phyloP scores from a whole-genome alignment of 2,797 vertebrate genomes.

The Pelochelys cantorii region DNA sequence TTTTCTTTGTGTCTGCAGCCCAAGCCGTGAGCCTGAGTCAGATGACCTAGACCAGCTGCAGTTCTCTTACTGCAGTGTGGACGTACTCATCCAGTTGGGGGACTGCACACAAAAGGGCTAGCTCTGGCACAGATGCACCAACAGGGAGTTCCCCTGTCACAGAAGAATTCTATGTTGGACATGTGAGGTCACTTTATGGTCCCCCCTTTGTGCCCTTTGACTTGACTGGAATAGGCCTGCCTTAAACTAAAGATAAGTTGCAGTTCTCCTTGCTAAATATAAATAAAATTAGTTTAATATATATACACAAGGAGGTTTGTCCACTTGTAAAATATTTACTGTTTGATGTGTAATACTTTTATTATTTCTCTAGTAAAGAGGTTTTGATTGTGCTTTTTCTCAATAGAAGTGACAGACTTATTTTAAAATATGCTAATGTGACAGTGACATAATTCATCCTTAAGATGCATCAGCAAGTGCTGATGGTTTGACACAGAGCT shows the following conservation, averaged over 20 bases:
- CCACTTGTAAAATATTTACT: background rate
- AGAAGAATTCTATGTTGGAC: background rate
- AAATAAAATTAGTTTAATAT: background rate
- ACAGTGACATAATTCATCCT: fast-evolving
- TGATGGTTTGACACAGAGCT: background rate
- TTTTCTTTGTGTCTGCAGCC: background rate
- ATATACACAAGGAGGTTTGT: background rate
- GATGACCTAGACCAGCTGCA: background rate
- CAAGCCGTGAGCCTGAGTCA: background rate
- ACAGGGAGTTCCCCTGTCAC: background rate
- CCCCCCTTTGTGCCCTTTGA: background rate
- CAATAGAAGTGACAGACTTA: background rate
- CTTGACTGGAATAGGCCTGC: background rate
- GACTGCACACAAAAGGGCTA: background rate
- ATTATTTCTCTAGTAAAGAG: background rate
- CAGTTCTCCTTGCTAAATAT: background rate
- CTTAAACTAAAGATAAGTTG: background rate
- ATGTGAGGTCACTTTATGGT: background rate
- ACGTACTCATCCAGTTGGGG: background rate
- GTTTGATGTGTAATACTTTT: background rate
- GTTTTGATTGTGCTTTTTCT: background rate
- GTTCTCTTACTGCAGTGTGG: fast-evolving
- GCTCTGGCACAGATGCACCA: background rate
- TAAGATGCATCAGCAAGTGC: background rate
- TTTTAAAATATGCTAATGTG: background rate